Evolutionary conservation across 2,113 vertebrate species (phyloP).

Genomic region (Zosterops lateralis): DNA sequence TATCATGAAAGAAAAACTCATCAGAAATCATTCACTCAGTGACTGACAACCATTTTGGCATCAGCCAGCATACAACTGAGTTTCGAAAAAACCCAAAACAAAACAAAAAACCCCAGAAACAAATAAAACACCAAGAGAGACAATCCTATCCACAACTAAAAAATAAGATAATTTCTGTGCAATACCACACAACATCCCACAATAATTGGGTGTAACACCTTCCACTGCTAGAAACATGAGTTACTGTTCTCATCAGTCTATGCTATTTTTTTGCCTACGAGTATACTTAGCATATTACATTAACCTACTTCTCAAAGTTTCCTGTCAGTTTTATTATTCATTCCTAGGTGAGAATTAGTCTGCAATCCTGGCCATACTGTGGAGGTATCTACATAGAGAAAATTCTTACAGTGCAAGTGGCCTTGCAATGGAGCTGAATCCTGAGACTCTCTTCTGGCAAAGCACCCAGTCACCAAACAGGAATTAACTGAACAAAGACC

Average conservation of each 20-base stretch:
- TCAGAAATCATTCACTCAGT: background rate
- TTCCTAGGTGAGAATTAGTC: background rate
- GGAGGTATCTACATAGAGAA: background rate
- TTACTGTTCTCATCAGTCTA: background rate
- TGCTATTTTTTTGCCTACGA: background rate
- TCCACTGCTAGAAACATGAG: background rate
- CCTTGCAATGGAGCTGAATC: background rate
- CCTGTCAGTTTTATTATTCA: background rate
- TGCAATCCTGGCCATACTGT: background rate
- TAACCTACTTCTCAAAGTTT: background rate
- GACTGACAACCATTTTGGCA: background rate
- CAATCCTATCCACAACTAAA: background rate
- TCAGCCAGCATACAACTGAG: background rate
- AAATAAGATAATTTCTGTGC: background rate
- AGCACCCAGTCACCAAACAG: background rate
- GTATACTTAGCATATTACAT: background rate
- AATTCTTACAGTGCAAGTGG: background rate
- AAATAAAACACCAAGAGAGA: background rate
- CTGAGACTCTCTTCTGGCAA: background rate
- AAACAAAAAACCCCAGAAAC: too few species aligned
- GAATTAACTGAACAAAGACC: slow-evolving; percentile 16
- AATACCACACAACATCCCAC: background rate
- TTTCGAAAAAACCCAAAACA: background rate
- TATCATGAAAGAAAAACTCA: background rate
- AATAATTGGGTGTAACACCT: background rate